Evolutionary conservation across 2,113 vertebrate genomes (phyloP), one percentile per base, ranked within the genome.

Genomic region (Dicentrarchus labrax): DNA sequence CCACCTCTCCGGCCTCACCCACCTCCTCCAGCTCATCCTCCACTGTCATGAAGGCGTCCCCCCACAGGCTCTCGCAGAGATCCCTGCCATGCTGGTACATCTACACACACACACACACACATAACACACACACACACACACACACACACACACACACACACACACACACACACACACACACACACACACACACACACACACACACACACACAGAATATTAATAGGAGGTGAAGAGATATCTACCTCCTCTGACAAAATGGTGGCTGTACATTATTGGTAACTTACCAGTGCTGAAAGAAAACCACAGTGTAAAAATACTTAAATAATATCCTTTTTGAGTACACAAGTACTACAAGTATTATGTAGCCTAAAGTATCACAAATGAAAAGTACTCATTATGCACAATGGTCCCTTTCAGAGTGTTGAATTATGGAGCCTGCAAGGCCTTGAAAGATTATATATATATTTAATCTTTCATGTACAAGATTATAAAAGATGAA

Each of bases 11-110:
- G 0, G 85, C 43, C 53, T 91, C 90, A 10, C 75, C 86, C 16
- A 66, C 76, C 5, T 92, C 91, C 47, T 85, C 83, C 0, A 62
- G 77, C 36, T 95, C 93, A 5, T 96, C 95, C 67, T 94, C 93
- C 57, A 95, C 93, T 0, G 89, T 86, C 54, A 91, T 84, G 72
- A 96, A 95, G 57, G 94, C 87, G 0, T 95, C 94, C 0, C 95
- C 96, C 94, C 96, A 95, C 17, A 94, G 84, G 11, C 93, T 95
- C 86, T 95, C 93, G 1, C 97, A 98, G 19, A 97, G 95, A 30
- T 96, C 95, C 22, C 82, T 84, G 8, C 96, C 96, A 0, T 96
- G 94, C 41, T 93, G 93, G 86, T 96, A 96, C 94, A 96, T 95
- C 96, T 96, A 81, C 11, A 65, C 2, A 21, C 54, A 87, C 56